Evolutionary conservation across 1,140 invertebrate genomes (phyloP).

Genomic region (Calycopis cecrops): DNA sequence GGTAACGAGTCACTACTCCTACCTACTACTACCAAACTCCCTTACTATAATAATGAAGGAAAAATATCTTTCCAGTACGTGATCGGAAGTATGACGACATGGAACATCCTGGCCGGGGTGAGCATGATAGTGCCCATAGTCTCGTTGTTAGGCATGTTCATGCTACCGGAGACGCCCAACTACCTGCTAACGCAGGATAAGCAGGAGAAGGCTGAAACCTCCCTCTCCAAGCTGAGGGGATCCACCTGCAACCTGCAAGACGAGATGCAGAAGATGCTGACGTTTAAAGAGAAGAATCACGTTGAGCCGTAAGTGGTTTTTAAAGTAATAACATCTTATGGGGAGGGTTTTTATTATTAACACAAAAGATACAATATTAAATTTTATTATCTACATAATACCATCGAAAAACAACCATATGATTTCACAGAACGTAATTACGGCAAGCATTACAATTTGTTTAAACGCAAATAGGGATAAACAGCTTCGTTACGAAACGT

Average conservation of each 20-base stretch:
- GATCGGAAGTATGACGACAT: slow-evolving; percentile 76
- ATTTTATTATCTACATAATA: no score
- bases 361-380: no score
- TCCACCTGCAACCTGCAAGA: slow-evolving; percentile 79
- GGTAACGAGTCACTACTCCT: no score
- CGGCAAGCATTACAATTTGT: no score
- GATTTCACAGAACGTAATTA: no score
- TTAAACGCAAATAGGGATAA: no score
- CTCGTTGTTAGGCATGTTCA: slow-evolving; percentile 76
- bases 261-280: slow-evolving; percentile 78
- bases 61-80: slow-evolving; percentile 74
- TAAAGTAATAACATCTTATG: background rate
- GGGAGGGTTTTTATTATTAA: no score
- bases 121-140: slow-evolving; percentile 77
- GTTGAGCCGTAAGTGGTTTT: slow-evolving; percentile 70
- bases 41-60: background rate
- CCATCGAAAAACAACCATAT: no score
- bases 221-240: slow-evolving; percentile 78
- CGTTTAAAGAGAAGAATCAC: slow-evolving; percentile 79
- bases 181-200: slow-evolving; percentile 80
- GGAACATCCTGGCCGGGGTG: slow-evolving; percentile 78
- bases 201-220: slow-evolving; percentile 77
- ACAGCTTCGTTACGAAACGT: no score
- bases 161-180: slow-evolving; percentile 83
- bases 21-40: no score